These are phyloP conservation scores for Amphipyra berbera DNA, from an alignment of 2,888 invertebrate genomes.

Conservation along the genomic window DNA sequence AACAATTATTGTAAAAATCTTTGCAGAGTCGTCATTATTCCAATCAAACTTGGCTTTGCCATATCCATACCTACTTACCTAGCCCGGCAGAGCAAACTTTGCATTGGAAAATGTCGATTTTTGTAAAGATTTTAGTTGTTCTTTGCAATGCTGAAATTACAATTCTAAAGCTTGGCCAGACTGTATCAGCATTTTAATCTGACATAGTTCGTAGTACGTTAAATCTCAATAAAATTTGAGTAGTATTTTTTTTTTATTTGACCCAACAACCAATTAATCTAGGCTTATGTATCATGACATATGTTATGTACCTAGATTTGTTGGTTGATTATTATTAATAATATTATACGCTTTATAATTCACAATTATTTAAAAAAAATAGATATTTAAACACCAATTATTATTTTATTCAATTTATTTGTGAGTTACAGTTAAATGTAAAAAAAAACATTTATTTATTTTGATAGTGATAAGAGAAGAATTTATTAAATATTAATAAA, in stretches of 20 bases:
- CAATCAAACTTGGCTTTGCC: too few species aligned
- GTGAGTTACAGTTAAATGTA: slow-evolving; percentile 35
- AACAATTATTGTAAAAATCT: too few species aligned
- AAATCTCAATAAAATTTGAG: slow-evolving; percentile 26
- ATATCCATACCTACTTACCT: too few species aligned
- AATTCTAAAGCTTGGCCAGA: too few species aligned
- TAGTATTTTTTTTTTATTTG: neutral
- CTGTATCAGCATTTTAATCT: slow-evolving; percentile 18
- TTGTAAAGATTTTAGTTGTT: too few species aligned
- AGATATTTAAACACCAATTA: slow-evolving; percentile 25
- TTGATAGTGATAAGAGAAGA: slow-evolving; percentile 58
- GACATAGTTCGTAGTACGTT: neutral
- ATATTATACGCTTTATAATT: slow-evolving; percentile 16
- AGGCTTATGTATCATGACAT: neutral
- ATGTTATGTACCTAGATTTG: slow-evolving; percentile 21
- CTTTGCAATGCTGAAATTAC: too few species aligned
- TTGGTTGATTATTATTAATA: neutral
- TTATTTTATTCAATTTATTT: slow-evolving; percentile 23
- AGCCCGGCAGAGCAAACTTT: too few species aligned
- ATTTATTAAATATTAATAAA: slow-evolving; percentile 62
- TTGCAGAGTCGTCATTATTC: too few species aligned
- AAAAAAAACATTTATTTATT: slow-evolving; percentile 56
- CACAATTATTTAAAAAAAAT: slow-evolving; percentile 26
- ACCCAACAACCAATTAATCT: neutral
- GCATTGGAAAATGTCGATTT: too few species aligned